phyloP scores from a whole-genome alignment of 2,113 vertebrate species.

The Platanista minor region DNA sequence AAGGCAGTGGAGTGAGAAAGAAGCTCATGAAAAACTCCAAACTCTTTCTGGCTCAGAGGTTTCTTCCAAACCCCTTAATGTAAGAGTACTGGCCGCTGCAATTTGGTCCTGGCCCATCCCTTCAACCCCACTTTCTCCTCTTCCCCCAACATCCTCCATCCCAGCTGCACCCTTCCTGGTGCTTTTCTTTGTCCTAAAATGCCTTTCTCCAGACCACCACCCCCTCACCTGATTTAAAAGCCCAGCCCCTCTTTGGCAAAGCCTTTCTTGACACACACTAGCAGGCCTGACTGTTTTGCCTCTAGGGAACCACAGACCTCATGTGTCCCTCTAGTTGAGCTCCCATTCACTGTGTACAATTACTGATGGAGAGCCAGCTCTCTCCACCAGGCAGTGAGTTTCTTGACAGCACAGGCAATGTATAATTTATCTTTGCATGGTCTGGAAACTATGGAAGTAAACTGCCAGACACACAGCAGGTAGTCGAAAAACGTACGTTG shows the following conservation, averaged over 20 bases:
- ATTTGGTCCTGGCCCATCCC: not conserved
- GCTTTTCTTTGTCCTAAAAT: not conserved
- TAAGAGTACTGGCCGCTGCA: not conserved
- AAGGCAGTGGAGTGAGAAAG: not conserved
- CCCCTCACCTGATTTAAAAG: not conserved
- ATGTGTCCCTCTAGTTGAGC: not conserved
- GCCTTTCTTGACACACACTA: not conserved
- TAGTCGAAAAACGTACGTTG: not conserved
- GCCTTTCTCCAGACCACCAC: not conserved
- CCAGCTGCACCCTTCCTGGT: not conserved
- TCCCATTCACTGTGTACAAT: not conserved
- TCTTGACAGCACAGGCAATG: not conserved
- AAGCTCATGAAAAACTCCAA: not conserved
- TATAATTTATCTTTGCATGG: not conserved
- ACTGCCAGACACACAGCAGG: not conserved
- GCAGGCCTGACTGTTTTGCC: not conserved
- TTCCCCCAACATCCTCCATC: not conserved
- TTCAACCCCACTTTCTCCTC: not conserved
- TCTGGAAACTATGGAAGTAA: not conserved
- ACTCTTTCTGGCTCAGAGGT: not conserved
- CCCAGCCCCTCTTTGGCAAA: not conserved
- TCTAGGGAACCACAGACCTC: not conserved
- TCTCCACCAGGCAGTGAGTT: not conserved
- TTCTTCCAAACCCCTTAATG: not conserved
- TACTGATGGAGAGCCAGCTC: not conserved